These are phyloP conservation scores for Pelodiscus sinensis DNA, from an alignment of 2,113 vertebrate genomes.

Conservation along the genomic window DNA sequence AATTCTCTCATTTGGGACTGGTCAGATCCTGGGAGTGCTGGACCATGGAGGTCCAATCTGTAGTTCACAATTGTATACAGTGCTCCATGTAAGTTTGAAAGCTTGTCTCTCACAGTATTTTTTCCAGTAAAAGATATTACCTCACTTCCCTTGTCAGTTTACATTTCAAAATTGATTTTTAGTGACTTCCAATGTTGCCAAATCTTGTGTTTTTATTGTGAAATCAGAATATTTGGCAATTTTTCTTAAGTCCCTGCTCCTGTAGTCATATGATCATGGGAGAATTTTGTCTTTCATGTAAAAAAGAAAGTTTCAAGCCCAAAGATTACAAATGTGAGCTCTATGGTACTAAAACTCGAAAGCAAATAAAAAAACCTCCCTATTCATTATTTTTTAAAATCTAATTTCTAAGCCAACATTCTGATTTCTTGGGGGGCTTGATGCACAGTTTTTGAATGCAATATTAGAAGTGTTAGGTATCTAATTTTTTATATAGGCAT, in stretches of 20 bases:
- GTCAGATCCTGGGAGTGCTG: too few species aligned
- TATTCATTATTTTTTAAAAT: not conserved
- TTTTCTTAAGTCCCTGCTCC: not conserved
- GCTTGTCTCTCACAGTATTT: not conserved
- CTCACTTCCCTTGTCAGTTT: not conserved
- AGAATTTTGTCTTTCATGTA: constrained; percentile 1
- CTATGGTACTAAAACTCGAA: not conserved
- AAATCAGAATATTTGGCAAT: not conserved
- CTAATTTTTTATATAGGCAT: not conserved
- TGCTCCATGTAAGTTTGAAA: not conserved
- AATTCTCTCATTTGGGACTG: too few species aligned
- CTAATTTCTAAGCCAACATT: not conserved
- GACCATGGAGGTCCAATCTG: too few species aligned
- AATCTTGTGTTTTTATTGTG: not conserved
- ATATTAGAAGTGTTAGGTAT: not conserved
- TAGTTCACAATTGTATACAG: not conserved
- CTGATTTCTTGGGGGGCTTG: not conserved
- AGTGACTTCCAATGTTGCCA: not conserved
- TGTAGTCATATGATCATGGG: accelerated
- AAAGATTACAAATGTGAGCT: not conserved
- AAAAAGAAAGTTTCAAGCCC: not conserved
- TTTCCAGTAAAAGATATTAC: not conserved
- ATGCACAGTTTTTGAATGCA: not conserved
- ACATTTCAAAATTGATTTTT: not conserved
- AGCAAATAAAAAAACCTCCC: not conserved